Conservation (phyloP, 2,113 vertebrate genomes). For the Amphiprion ocellaris region DNA sequence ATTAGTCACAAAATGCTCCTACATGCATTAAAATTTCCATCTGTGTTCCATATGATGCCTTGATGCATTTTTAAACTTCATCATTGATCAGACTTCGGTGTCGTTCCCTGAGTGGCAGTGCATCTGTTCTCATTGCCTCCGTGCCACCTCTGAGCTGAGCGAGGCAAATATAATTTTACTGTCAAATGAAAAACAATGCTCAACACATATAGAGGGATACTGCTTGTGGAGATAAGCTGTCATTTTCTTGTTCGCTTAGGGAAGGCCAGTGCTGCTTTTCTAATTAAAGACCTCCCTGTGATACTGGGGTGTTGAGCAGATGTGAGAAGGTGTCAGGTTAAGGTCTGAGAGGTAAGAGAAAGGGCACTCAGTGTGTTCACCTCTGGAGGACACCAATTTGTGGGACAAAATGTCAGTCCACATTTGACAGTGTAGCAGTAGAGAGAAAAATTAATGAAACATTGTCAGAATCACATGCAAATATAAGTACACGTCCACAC, state of each 20-base stretch:
- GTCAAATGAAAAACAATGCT: not conserved
- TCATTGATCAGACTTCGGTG: not conserved
- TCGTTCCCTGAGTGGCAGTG: not conserved
- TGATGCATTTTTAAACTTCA: slow-evolving; percentile 1
- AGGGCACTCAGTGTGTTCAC: slow-evolving; percentile 15
- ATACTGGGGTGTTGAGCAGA: slow-evolving; percentile 26
- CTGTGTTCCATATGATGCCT: slow-evolving; percentile 4
- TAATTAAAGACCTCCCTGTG: slow-evolving; percentile 41
- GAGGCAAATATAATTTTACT: slow-evolving; percentile 11
- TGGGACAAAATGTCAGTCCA: slow-evolving; percentile 13
- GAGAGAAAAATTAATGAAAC: not conserved
- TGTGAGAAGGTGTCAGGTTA: slow-evolving; percentile 33
- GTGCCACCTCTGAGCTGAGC: not conserved
- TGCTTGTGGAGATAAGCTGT: not conserved
- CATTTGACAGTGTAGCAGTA: slow-evolving; percentile 16
- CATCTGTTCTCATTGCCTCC: slow-evolving; percentile 10
- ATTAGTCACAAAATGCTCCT: not conserved
- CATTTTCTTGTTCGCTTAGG: not conserved
- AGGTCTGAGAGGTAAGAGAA: slow-evolving; percentile 35
- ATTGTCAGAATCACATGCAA: not conserved
- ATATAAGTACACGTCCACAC: not conserved
- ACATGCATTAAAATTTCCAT: slow-evolving; percentile 9
- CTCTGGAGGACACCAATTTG: slow-evolving; percentile 17
- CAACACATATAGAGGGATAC: not conserved
- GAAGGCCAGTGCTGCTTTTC: slow-evolving; percentile 14